Conservation (phyloP, 1,140 invertebrate species). For the Drosophila pseudoananassae region DNA sequence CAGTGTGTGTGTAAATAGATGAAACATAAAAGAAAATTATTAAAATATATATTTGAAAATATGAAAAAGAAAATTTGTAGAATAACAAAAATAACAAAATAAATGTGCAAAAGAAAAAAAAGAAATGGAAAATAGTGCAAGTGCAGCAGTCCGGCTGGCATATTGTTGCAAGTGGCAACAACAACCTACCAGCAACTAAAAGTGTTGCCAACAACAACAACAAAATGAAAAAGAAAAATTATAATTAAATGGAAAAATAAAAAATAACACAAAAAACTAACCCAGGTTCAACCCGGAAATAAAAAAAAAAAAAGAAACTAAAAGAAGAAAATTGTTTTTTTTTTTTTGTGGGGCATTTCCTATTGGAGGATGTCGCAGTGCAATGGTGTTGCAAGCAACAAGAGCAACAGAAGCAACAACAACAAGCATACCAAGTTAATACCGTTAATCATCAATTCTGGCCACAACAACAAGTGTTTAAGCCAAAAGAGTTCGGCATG, state of each 20-base stretch:
- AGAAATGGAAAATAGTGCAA: conserved; percentile 12
- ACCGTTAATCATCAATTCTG: conserved; percentile 51
- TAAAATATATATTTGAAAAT: conserved; percentile 11
- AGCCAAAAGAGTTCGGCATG: conserved; percentile 84
- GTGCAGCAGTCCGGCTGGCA: conserved; percentile 7
- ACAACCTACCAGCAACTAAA: conserved; percentile 3
- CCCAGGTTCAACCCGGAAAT: conserved; percentile 2
- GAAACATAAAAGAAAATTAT: conserved; percentile 6
- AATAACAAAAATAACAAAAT: conserved; percentile 22
- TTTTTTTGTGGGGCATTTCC: conserved; percentile 37
- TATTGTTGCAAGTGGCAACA: conserved; percentile 30
- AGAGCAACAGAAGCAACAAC: conserved; percentile 43
- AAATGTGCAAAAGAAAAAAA: conserved; percentile 11
- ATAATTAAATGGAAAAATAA: conserved; percentile 3
- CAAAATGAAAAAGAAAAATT: conserved; percentile 7
- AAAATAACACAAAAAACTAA: conserved; percentile 9
- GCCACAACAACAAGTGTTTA: conserved; percentile 81
- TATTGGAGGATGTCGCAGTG: conserved; percentile 67
- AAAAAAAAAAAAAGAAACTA: not conserved
- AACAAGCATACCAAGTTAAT: conserved; percentile 29
- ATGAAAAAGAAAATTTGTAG: conserved; percentile 7
- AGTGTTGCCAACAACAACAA: too few relatives aligned
- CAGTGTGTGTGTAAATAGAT: conserved; percentile 60
- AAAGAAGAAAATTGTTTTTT: conserved; percentile 11
- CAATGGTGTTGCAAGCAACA: conserved; percentile 68